Percentiles rank a stretch among this genome's conserved stretches.
These are phyloP conservation scores for Rana temporaria DNA, from an alignment of 2,113 vertebrate genomes.

Conservation along the genomic window DNA sequence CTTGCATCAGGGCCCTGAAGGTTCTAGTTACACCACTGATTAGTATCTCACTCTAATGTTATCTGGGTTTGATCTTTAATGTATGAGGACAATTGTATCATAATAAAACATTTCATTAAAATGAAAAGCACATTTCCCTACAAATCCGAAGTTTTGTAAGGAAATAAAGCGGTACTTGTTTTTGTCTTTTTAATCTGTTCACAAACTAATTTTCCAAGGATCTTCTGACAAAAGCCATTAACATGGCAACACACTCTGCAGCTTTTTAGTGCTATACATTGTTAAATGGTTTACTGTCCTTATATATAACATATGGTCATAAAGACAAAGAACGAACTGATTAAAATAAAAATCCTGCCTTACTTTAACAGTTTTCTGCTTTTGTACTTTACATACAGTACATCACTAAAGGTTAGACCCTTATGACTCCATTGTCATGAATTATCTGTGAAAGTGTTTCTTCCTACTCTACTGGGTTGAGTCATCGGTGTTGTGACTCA, in stretches of 20 bases:
- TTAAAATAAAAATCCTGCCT: neutral
- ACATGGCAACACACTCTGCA: neutral
- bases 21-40: no score
- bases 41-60: no score
- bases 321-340: neutral
- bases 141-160: no score
- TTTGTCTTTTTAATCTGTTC: neutral
- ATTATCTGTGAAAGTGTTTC: neutral
- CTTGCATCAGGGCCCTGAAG: no score
- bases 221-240: neutral
- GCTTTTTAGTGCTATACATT: neutral
- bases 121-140: no score
- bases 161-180: no score
- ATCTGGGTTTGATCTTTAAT: no score
- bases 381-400: neutral
- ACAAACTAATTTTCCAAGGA: neutral
- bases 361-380: neutral
- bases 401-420: neutral
- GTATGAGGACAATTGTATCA: no score
- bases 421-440: neutral
- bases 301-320: constrained; percentile 4
- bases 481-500: constrained; percentile 1
- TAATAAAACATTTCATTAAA: no score
- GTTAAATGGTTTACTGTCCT: neutral
- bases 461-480: constrained; percentile 4